These are phyloP conservation scores for Montipora capitata DNA, from an alignment of 92 coral and sea anemone species.

Conservation along the genomic window DNA sequence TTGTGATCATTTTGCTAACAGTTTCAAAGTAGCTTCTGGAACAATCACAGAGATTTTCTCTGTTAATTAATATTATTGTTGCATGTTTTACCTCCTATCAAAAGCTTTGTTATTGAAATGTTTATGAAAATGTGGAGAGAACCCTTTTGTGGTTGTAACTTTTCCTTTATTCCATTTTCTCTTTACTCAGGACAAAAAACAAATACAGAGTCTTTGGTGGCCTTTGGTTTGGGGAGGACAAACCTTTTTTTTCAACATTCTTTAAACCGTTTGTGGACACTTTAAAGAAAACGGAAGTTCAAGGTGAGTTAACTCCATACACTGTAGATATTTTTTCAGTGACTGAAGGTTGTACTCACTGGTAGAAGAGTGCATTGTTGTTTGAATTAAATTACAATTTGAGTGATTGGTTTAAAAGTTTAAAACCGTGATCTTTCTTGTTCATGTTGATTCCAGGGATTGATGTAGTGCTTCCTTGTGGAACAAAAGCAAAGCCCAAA, in stretches of 20 bases:
- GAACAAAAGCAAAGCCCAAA: not conserved
- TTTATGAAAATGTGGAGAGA: too few species aligned
- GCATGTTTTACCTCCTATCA: too few species aligned
- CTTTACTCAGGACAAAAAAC: constrained; percentile 5
- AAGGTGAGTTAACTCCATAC: not conserved
- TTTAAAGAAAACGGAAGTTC: not conserved
- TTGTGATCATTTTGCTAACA: not conserved
- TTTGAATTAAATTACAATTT: too few species aligned
- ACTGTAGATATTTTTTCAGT: not conserved
- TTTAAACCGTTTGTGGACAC: not conserved
- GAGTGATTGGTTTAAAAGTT: not conserved
- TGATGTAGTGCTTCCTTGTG: constrained; percentile 1
- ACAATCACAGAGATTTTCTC: too few species aligned
- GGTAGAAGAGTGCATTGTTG: not conserved
- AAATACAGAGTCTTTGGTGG: not conserved
- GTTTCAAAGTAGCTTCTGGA: too few species aligned
- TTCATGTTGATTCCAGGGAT: not conserved
- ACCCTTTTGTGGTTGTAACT: too few species aligned
- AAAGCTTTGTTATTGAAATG: too few species aligned
- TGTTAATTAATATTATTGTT: too few species aligned
- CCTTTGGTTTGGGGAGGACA: not conserved
- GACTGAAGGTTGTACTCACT: constrained; percentile 8
- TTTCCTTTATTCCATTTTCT: not conserved
- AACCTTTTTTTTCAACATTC: not conserved
- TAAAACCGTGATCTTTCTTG: constrained; percentile 11